phyloP scores from a whole-genome alignment of 2,113 vertebrate species.

The Corapipo altera region DNA sequence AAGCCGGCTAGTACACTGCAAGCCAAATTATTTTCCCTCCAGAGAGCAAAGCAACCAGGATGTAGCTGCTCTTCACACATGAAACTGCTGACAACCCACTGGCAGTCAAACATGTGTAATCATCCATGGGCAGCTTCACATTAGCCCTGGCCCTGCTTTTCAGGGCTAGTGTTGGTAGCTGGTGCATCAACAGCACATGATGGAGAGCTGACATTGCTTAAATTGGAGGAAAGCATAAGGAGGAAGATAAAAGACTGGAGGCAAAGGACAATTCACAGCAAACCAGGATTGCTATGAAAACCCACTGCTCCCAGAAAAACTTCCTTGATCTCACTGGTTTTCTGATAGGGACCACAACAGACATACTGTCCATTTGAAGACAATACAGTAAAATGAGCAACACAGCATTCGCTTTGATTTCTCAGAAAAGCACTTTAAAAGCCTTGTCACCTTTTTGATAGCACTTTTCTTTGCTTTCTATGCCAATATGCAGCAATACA shows the following conservation, averaged over 20 bases:
- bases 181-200: background rate
- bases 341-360: background rate
- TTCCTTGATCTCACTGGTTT: background rate
- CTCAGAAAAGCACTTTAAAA: background rate
- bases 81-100: background rate
- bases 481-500: background rate
- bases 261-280: background rate
- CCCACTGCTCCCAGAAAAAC: background rate
- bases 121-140: background rate
- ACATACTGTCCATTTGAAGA: background rate
- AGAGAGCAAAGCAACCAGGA: background rate
- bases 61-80: background rate
- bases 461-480: background rate
- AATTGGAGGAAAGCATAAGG: background rate
- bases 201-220: background rate
- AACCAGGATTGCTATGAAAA: background rate
- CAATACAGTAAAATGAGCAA: background rate
- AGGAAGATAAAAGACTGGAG: background rate
- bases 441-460: background rate
- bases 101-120: background rate
- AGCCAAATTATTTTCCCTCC: background rate
- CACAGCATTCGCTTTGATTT: background rate
- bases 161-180: background rate
- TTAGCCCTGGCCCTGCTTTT: background rate
- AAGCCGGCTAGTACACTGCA: background rate